Base-by-base conservation (phyloP, 2,797 vertebrate genomes). In the Centropyge bicolor region DNA sequence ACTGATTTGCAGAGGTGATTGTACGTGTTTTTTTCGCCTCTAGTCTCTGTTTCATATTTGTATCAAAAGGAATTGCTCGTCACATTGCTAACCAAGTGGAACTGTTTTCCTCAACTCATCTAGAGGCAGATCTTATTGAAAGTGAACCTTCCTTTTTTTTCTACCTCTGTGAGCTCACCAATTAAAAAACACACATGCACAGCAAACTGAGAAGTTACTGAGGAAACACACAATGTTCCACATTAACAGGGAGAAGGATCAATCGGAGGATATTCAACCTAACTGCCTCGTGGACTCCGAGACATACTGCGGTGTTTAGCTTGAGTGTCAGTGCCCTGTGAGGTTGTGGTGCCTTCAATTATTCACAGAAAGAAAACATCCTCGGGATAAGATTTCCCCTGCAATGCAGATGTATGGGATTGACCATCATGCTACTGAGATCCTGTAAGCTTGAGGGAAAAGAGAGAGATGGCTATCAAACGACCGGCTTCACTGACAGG, bases 311-410 rank as follows among this genome's bases (percentile, higher is more conserved):
- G 79, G 84, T 80, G 70, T 91, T 89, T 63, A 74, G 62, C 64
- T 49, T 85, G 80, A 75, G 84, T 90, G 81, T 84, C 70, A 57
- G 68, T 59, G 72, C 66, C 80, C 77, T 87, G 66, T 78, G 77
- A 87, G 85, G 74, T 82, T 90, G 88, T 84, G 70, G 57, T 81
- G 79, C 77, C 60, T 90, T 93, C 86, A 92, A 88, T 91, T 91
- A 91, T 93, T 92, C 77, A 92, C 85, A 64, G 72, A 90, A 83
- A 86, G 70, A 86, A 90, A 89, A 89, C 86, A 85, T 91, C 85
- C 71, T 80, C 22, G 5, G 88, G 85, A 89, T 92, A 90, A 89
- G 80, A 84, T 92, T 89, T 86, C 89, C 85, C 57, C 90, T 91
- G 89, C 90, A 93, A 82, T 93, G 90, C 90, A 92, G 92, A 90